These are phyloP conservation scores for Hassar affinis DNA, from an alignment of 2,113 vertebrate genomes.

Conservation along the genomic window DNA sequence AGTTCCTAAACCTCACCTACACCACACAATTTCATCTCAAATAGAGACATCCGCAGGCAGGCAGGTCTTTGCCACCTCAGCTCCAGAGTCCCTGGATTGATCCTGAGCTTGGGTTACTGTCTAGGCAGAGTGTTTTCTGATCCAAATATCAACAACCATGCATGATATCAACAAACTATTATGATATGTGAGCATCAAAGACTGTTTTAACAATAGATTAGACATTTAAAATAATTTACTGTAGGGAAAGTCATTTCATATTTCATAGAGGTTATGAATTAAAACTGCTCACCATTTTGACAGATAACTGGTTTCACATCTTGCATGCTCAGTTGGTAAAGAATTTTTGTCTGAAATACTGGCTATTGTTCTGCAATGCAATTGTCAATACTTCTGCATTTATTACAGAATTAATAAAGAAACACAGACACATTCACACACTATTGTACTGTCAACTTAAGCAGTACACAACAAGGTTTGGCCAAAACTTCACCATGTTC, in stretches of 20 bases:
- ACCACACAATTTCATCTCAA: background rate
- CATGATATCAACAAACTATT: background rate
- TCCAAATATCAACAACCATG: background rate
- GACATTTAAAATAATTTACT: background rate
- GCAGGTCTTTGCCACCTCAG: background rate
- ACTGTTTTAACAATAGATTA: background rate
- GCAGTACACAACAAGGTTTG: background rate
- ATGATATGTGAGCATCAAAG: background rate
- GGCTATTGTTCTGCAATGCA: background rate
- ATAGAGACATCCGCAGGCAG: background rate
- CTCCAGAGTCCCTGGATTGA: background rate
- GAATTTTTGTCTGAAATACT: background rate
- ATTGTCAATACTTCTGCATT: background rate
- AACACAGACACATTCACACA: background rate
- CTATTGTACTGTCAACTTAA: background rate
- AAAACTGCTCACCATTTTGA: background rate
- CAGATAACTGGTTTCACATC: background rate
- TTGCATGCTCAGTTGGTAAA: background rate
- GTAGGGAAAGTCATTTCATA: background rate
- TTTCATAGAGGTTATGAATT: background rate
- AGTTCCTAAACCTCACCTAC: background rate
- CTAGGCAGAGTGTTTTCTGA: background rate
- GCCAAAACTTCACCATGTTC: no score
- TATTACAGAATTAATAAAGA: background rate
- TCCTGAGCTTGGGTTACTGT: background rate